These are phyloP conservation scores for Thysanoteuthis rhombus DNA, from an alignment of 2,888 invertebrate genomes.

Conservation along the genomic window DNA sequence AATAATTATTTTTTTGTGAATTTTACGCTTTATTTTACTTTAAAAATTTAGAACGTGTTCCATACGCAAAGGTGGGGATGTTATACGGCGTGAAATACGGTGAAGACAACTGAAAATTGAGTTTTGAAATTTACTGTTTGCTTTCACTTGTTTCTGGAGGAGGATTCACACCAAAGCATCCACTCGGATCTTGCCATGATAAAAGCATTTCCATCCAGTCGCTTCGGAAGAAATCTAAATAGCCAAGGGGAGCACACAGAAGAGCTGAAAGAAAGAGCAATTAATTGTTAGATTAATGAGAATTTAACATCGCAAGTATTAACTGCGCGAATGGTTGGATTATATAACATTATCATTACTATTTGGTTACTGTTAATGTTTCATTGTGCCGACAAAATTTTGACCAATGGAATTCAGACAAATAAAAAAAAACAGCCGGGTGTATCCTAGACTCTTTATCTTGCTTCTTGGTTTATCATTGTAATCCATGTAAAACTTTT, in stretches of 20 bases:
- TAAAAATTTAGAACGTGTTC: no score
- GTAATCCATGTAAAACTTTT: no score
- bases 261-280: conserved; percentile 41
- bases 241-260: conserved; percentile 53
- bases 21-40: no score
- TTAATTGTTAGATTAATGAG: not conserved
- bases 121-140: not conserved
- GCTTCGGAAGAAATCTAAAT: conserved; percentile 48
- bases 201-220: conserved; percentile 56
- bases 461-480: no score
- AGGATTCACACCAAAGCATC: conserved; percentile 39
- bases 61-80: no score
- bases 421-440: no score
- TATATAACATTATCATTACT: not conserved
- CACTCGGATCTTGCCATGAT: conserved; percentile 48
- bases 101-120: not conserved
- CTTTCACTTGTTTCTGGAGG: not conserved
- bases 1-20: no score
- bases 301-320: not conserved
- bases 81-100: no score
- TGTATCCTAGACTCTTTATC: no score
- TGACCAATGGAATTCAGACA: no score
- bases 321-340: not conserved
- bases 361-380: no score
- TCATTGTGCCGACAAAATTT: no score